Evolutionary conservation across 2,888 invertebrate species (phyloP).

Genomic region (Phyto melanocephala): DNA sequence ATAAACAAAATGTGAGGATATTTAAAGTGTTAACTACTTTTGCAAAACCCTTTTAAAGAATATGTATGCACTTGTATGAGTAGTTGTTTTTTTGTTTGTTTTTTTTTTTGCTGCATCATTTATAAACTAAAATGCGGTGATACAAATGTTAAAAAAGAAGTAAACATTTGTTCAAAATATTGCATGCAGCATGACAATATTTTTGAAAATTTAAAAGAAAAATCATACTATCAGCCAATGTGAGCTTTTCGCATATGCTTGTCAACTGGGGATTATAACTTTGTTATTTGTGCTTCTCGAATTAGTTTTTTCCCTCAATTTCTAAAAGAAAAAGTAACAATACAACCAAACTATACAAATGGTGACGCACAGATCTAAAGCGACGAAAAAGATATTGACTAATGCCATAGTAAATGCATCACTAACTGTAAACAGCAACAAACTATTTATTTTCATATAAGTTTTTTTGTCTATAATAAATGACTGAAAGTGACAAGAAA

Average conservation of each 20-base stretch:
- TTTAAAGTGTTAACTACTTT: no score
- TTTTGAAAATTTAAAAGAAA: not conserved
- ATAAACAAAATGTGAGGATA: no score
- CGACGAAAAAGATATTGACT: constrained; percentile 51
- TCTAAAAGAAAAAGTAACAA: constrained; percentile 50
- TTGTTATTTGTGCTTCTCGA: not conserved
- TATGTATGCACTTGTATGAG: not conserved
- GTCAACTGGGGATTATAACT: constrained; percentile 50
- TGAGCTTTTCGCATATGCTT: constrained; percentile 51
- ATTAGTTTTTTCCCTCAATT: not conserved
- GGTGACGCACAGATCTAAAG: constrained; percentile 15
- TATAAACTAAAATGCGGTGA: constrained; percentile 21
- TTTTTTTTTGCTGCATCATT: constrained; percentile 29
- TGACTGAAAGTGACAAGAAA: constrained; percentile 61
- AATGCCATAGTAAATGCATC: constrained; percentile 7
- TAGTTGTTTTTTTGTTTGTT: no score
- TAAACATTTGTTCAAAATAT: constrained; percentile 51
- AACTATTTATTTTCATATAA: constrained; percentile 8
- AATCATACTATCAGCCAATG: constrained; percentile 40
- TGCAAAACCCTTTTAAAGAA: not conserved
- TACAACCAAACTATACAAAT: constrained; percentile 22
- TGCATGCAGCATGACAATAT: constrained; percentile 58
- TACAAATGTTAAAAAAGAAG: constrained; percentile 25
- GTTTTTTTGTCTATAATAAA: not conserved
- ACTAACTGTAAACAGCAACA: not conserved